A percentile compares a stretch with the other conserved stretches of the same genome.
Evolutionary conservation across 1,140 invertebrate species (phyloP).

Genomic region (Drosophila kurseongensis): DNA sequence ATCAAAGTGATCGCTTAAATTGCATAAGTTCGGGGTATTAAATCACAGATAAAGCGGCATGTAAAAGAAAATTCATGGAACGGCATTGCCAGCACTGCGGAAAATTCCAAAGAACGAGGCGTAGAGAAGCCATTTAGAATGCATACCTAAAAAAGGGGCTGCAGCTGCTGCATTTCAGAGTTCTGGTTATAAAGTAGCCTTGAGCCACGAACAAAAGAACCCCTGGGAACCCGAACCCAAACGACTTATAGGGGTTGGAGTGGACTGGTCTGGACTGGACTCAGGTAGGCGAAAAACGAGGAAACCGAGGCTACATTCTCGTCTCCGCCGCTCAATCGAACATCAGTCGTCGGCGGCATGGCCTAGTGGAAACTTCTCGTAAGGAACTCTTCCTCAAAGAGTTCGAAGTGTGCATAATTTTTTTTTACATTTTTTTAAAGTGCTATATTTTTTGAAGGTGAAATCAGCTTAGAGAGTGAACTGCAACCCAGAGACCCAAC

Average conservation of each 20-base stretch:
- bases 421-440: slow-evolving; percentile 11
- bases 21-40: slow-evolving; percentile 1
- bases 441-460: slow-evolving; percentile 18
- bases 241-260: slow-evolving; percentile 25
- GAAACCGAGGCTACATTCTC: slow-evolving; percentile 24
- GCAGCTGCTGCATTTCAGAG: slow-evolving; percentile 17
- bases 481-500: background rate
- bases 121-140: slow-evolving; percentile 1
- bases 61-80: slow-evolving; percentile 2
- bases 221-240: slow-evolving; percentile 20
- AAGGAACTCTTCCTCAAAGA: background rate
- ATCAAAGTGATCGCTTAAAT: background rate
- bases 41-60: background rate
- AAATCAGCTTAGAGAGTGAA: slow-evolving; percentile 6
- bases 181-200: background rate
- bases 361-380: slow-evolving; percentile 17
- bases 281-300: slow-evolving; percentile 12
- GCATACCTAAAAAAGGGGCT: slow-evolving; percentile 9
- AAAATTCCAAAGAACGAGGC: slow-evolving; percentile 7
- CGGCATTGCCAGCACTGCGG: slow-evolving; percentile 22
- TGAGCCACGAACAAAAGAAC: slow-evolving; percentile 2
- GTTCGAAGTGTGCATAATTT: slow-evolving; percentile 1
- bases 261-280: too few species aligned
- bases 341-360: slow-evolving; percentile 31
- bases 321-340: background rate